Evolutionary conservation across 2,888 invertebrate genomes (phyloP).

Genomic region (Mythimna ferrago): DNA sequence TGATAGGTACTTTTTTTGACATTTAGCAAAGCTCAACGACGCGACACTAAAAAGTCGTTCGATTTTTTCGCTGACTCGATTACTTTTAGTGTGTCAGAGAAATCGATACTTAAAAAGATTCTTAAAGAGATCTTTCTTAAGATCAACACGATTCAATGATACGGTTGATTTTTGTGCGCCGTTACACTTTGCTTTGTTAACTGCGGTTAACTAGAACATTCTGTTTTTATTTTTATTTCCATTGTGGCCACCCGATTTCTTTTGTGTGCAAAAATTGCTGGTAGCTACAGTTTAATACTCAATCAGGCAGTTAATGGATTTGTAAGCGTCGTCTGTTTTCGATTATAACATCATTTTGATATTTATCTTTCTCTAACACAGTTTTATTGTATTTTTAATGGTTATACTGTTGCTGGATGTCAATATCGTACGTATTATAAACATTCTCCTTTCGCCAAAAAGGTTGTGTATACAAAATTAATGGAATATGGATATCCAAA

Average conservation of each 20-base stretch:
- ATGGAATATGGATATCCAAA: too few species aligned
- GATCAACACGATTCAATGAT: conserved; percentile 69
- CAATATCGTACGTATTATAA: not conserved
- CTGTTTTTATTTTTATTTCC: conserved; percentile 40
- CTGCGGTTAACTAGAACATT: conserved; percentile 45
- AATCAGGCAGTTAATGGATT: conserved; percentile 42
- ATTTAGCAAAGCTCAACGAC: conserved; percentile 58
- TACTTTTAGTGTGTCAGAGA: conserved; percentile 76
- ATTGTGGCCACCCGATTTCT: conserved; percentile 47
- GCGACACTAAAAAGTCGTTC: conserved; percentile 50
- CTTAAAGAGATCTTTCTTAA: conserved; percentile 67
- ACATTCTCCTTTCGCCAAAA: too few species aligned
- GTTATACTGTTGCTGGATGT: not conserved
- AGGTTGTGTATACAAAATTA: too few species aligned
- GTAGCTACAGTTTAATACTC: conserved; percentile 41
- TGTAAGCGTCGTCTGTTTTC: conserved; percentile 22
- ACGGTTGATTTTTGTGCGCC: conserved; percentile 64
- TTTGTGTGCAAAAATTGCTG: conserved; percentile 44
- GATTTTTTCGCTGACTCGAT: conserved; percentile 69
- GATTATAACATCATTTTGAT: conserved; percentile 25
- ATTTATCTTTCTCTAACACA: conserved; percentile 32
- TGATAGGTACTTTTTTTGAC: conserved; percentile 58
- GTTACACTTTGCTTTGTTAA: conserved; percentile 62
- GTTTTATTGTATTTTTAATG: conserved; percentile 2
- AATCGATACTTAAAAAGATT: conserved; percentile 74